Evolutionary conservation across 2,113 vertebrate species (phyloP).

Genomic region (Nestor notabilis): DNA sequence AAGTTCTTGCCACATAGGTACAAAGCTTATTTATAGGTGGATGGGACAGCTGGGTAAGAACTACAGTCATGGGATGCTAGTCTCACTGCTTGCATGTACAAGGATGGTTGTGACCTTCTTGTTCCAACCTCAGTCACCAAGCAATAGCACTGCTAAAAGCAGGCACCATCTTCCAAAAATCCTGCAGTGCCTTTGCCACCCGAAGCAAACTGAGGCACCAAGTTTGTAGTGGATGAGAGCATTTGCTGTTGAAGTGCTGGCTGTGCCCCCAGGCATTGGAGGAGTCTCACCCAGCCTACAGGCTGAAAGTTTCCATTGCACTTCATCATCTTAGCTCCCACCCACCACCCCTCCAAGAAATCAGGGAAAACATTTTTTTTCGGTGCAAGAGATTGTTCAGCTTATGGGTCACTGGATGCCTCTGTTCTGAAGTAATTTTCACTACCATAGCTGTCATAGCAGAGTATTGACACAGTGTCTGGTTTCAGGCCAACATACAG

Average conservation of each 20-base stretch:
- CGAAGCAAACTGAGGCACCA: not conserved
- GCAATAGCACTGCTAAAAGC: not conserved
- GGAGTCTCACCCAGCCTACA: not conserved
- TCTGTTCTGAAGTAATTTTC: slow-evolving; percentile 21
- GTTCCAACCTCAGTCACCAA: not conserved
- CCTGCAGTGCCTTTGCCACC: not conserved
- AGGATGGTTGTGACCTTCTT: not conserved
- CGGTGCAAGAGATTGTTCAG: not conserved
- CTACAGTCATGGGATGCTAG: not conserved
- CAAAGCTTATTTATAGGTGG: not conserved
- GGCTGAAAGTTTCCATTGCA: not conserved
- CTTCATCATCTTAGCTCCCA: not conserved
- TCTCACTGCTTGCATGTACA: not conserved
- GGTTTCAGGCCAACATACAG: slow-evolving; percentile 14
- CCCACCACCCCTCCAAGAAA: not conserved
- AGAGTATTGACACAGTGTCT: slow-evolving; percentile 5
- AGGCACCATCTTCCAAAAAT: not conserved
- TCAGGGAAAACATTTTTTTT: not conserved
- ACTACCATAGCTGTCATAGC: not conserved
- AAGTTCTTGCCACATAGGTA: not conserved
- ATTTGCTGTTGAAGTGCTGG: not conserved
- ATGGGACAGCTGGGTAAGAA: not conserved
- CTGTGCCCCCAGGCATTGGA: not conserved
- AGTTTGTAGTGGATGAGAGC: not conserved
- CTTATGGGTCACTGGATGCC: not conserved